Conservation (phyloP, 2,113 vertebrate species). For the Ophthalmotilapia sp. region DNA sequence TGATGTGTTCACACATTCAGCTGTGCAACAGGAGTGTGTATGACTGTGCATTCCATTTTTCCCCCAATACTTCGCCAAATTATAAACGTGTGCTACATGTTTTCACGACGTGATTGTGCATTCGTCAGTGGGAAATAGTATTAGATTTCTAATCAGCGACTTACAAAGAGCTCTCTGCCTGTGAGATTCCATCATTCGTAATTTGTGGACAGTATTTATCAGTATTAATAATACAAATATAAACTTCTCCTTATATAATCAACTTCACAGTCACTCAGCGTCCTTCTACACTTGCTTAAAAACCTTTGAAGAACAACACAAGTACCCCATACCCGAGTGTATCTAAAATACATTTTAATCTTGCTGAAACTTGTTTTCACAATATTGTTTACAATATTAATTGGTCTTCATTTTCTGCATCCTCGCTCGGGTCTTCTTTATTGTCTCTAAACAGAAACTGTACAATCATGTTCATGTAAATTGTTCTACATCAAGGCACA, state of each 20-base stretch:
- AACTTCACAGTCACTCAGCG: background rate
- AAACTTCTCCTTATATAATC: background rate
- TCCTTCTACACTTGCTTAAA: conserved; percentile 7
- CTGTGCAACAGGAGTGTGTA: background rate
- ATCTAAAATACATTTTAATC: conserved; percentile 98
- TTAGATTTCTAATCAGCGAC: background rate
- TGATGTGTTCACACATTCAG: background rate
- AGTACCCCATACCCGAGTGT: conserved; percentile 77
- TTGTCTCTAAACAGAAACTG: conserved; percentile 69
- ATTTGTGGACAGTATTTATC: background rate
- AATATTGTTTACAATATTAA: conserved; percentile 68
- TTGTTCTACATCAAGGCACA: conserved; percentile 88
- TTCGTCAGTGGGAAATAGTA: background rate
- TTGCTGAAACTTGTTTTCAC: conserved; percentile 80
- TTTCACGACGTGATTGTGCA: background rate
- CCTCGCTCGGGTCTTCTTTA: conserved; percentile 36
- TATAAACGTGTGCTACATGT: background rate
- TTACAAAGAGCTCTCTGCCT: background rate
- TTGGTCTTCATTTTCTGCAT: conserved; percentile 58
- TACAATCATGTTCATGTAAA: conserved; percentile 81
- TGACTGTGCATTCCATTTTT: background rate
- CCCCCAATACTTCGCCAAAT: background rate
- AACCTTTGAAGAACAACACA: conserved; percentile 68
- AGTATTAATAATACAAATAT: conserved; percentile 15
- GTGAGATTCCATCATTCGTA: background rate